A percentile compares a stretch with the other conserved stretches of the same genome.
These are phyloP conservation scores for Telmatherina bonti DNA, from an alignment of 2,797 vertebrate species.

Conservation along the genomic window DNA sequence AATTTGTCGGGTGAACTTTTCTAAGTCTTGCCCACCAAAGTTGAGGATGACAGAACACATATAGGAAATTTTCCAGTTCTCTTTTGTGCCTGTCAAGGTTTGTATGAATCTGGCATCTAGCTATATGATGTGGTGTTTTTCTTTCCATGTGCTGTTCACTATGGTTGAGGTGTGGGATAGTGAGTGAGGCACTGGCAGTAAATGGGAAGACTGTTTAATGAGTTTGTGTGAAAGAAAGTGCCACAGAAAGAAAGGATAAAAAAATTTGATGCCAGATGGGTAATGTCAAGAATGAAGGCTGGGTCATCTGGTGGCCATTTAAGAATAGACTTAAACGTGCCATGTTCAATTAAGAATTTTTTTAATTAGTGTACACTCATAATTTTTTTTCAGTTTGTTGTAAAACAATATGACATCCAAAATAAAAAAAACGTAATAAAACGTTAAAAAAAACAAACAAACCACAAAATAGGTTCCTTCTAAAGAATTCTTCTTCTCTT, in stretches of 20 bases:
- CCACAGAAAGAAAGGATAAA: slow-evolving; percentile 55
- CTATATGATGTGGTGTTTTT: slow-evolving; percentile 77
- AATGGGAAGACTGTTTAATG: slow-evolving; percentile 65
- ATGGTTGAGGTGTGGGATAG: slow-evolving; percentile 80
- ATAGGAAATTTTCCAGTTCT: slow-evolving; percentile 69
- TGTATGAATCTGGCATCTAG: slow-evolving; percentile 64
- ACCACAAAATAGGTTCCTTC: neutral
- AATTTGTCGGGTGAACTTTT: slow-evolving; percentile 52
- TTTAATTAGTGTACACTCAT: neutral
- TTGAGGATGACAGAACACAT: slow-evolving; percentile 61
- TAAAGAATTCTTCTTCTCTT: slow-evolving; percentile 19
- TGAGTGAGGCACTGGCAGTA: slow-evolving; percentile 76
- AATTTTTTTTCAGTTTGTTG: neutral
- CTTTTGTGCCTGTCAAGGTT: slow-evolving; percentile 66
- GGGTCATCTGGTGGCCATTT: slow-evolving; percentile 43
- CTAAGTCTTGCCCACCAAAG: slow-evolving; percentile 65
- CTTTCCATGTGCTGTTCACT: slow-evolving; percentile 88
- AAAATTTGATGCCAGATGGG: slow-evolving; percentile 67
- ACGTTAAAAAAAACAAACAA: neutral
- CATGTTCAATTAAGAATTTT: slow-evolving; percentile 9
- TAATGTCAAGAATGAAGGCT: slow-evolving; percentile 42
- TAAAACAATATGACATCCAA: slow-evolving; percentile 16
- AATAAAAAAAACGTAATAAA: too few species aligned
- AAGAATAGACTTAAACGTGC: neutral
- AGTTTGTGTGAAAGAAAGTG: slow-evolving; percentile 74